Evolutionary conservation across 2,113 vertebrate species (phyloP).

Genomic region (Mormyrus lacerda): DNA sequence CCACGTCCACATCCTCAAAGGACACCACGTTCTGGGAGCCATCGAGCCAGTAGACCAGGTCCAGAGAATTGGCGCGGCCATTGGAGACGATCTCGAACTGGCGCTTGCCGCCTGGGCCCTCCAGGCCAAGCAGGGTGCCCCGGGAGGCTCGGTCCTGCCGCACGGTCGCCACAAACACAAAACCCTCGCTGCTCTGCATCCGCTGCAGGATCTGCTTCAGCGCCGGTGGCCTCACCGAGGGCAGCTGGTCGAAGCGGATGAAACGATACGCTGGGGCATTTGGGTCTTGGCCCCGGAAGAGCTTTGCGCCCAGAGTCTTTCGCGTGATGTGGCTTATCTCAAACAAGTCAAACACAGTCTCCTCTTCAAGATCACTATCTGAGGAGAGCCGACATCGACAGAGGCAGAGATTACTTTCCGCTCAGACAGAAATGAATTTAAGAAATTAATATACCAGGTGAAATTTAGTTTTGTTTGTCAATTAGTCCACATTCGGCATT

Average conservation of each 20-base stretch:
- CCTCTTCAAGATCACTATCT: conserved; percentile 76
- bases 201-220: conserved; percentile 68
- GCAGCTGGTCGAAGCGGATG: conserved; percentile 89
- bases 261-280: conserved; percentile 77
- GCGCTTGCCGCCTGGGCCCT: conserved; percentile 65
- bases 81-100: conserved; percentile 92
- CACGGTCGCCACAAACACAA: conserved; percentile 78
- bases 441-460: background rate
- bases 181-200: conserved; percentile 76
- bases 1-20: conserved; percentile 89
- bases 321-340: conserved; percentile 81
- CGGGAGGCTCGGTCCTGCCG: conserved; percentile 79
- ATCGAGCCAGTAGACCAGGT: conserved; percentile 81
- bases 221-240: conserved; percentile 64
- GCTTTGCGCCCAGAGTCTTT: conserved; percentile 84
- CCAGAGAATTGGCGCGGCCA: conserved; percentile 83
- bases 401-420: background rate
- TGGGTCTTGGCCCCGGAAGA: conserved; percentile 80
- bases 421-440: background rate
- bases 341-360: conserved; percentile 78
- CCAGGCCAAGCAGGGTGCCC: conserved; percentile 80
- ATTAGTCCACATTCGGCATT: background rate
- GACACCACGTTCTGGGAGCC: conserved; percentile 74
- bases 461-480: background rate
- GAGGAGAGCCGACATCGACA: conserved; percentile 20